phyloP scores from a whole-genome alignment of 2,113 vertebrate species.

The Perca flavescens region DNA sequence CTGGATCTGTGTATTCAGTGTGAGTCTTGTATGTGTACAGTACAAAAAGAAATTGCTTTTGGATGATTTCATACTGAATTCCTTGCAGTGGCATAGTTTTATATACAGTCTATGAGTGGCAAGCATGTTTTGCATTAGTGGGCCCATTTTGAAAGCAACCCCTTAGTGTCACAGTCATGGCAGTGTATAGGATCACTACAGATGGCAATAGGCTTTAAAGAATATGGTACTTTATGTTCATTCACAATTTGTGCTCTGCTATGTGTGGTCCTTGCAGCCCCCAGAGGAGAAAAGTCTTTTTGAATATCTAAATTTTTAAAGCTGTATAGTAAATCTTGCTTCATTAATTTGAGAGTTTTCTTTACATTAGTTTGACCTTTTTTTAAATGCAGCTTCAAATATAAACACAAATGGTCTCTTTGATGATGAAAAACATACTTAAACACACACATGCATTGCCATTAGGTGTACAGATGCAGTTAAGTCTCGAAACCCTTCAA shows the following conservation, averaged over 20 bases:
- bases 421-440: slow-evolving; percentile 42
- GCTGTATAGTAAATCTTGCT: slow-evolving; percentile 2
- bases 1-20: not conserved
- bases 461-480: slow-evolving; percentile 18
- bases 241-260: not conserved
- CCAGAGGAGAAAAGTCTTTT: not conserved
- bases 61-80: not conserved
- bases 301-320: slow-evolving; percentile 11
- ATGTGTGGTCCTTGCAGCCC: not conserved
- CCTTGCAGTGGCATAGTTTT: not conserved
- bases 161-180: not conserved
- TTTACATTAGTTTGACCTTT: slow-evolving; percentile 34
- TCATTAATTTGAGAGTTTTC: slow-evolving; percentile 16
- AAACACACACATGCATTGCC: slow-evolving; percentile 18
- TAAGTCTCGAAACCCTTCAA: slow-evolving; percentile 47
- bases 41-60: not conserved
- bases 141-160: slow-evolving; percentile 14
- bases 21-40: not conserved
- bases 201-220: slow-evolving; percentile 16
- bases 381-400: slow-evolving; percentile 24
- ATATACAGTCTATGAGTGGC: not conserved
- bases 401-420: slow-evolving; percentile 34
- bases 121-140: not conserved
- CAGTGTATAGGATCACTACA: slow-evolving; percentile 9
- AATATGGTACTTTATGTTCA: not conserved